Evolutionary conservation across 2,797 vertebrate species (phyloP), one percentile per base, ranked within the genome.

Genomic region (Columba guinea): DNA sequence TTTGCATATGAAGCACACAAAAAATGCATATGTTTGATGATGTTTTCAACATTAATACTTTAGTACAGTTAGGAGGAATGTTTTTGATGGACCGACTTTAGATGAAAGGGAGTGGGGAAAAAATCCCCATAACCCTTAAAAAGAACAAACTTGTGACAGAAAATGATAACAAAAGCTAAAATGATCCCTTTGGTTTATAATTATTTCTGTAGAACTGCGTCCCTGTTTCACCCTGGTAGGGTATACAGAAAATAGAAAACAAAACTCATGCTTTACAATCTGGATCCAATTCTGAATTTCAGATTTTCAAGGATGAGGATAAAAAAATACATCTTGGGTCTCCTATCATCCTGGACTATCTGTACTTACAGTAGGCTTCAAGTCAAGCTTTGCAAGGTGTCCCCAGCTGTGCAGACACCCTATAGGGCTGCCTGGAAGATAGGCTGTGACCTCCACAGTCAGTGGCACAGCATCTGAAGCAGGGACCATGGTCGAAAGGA

Each of bases 371-470:
- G 7, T 9, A 46, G 13, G 6, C 28, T 82, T 75, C 52, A 73
- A 32, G 37, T 22, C 0, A 1, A 79, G 13, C 2, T 41, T 84
- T 62, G 9, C 7, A 18, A 70, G 5, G 4, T n/a, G 17, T 30
- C 27, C 7, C 13, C 26, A 68, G 13, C 15, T 84, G 5, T 26
- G 27, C 62, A 88, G 39, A 56, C 8, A 37, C 6, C 2, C 55
- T 51, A 30, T 5, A 5, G 27, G 12, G 22, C 30, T 84, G 5
- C 9, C 63, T 59, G 15, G 34, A 76, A 75, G 8, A 15, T 41
- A 41, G 0, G 1, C 5, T 23, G 17, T 79, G 19, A 71, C 19
- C 55, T 69, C n/a, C 48, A 56, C 1, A 2, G n/a, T 39, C 21
- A 82, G 28, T 4, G 3, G 20, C 26, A 53, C 0, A 1, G 23